Evolutionary conservation across 2,113 vertebrate genomes (phyloP), one percentile per base, ranked within the genome.

Genomic region (Otocyon megalotis): DNA sequence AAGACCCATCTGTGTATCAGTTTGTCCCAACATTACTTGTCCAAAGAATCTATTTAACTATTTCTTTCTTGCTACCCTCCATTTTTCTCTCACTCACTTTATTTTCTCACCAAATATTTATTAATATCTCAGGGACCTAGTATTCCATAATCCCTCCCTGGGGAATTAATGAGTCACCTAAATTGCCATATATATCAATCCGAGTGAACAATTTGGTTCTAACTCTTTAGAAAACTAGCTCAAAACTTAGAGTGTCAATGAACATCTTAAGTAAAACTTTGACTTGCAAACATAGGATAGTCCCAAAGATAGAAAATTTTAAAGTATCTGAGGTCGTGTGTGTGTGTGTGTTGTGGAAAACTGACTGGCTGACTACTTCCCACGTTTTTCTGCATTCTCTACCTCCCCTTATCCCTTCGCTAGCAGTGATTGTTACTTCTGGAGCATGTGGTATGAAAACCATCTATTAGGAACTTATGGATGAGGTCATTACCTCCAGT

Each of bases 171-270:
- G 16, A 91, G 32, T 24, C 24, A 65, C 22, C 35, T n/a, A 19
- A 90, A 63, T 69, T 53, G 50, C 9, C 24, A 9, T 15, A 3
- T 16, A 1, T 80, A 37, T 83, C 35, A 63, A 22, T 35, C 56
- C 83, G 35, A 81, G 43, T 87, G 63, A 96, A 90, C 32, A 67
- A 19, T 76, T 65, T 81, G 50, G 92, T 65, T 53, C 71, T 35
- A 60, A 43, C 0, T 10, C 63, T 26, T 56, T 16, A 54, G 28
- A 50, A 30, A 67, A 72, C 35, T 48, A 12, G 20, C 30, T 93
- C 43, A 16, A 65, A 91, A 96, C 2, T 16, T 56, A 4, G 5
- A 71, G 9, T 5, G 3, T 12, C 82, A 76, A 15, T 26, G 79
- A 92, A 81, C 3, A 58, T 16, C 72, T 95, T 2, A 86, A 93